Base-by-base conservation (phyloP, 2,797 vertebrate genomes). In the Chrosomus eos region DNA sequence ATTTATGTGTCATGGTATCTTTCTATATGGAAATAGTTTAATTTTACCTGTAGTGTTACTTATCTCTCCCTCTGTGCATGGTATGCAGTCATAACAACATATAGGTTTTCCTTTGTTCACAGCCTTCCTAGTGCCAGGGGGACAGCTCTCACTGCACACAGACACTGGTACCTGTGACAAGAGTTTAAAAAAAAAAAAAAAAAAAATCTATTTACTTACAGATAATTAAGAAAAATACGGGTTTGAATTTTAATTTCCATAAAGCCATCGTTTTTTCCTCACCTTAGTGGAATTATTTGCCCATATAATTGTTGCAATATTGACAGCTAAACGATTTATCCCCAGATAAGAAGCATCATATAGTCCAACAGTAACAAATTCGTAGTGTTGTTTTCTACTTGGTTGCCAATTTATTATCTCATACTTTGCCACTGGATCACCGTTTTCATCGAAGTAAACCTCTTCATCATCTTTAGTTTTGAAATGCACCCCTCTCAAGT, bases 361-460 rank as follows among this genome's bases (percentile, higher is more conserved):
- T 48, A 91, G 86, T 43, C 95, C 94, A 48, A 94, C 90, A 18
- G 87, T 90, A 23, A 93, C 92, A 91, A 95, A 94, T 11, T 90
- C 87, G 58, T 92, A 89, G 1, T 81, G 68, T 21, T 86, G 72
- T 1, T 91, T 88, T 74, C 83, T 70, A 66, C 40, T 88, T 8
- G 83, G 89, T 77, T 94, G 94, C 95, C 95, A 95, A 86, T 95
- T 95, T 83, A 95, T 92, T n/a, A 95, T 90, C 62, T 95, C 94
- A 91, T 95, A 95, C 83, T 90, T 94, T 87, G 94, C 94, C 31
- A 91, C 72, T 53, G 94, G 92, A 26, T 94, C 94, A 83, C 94
- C 94, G 40, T 93, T 92, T 26, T 90, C 88, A 89, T 94, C 91
- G 70, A 95, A 94, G 76, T 90, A 92, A 36, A 95, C 93, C 1